phyloP scores from a whole-genome alignment of 2,113 vertebrate species.

The Syngnathus scovelli region DNA sequence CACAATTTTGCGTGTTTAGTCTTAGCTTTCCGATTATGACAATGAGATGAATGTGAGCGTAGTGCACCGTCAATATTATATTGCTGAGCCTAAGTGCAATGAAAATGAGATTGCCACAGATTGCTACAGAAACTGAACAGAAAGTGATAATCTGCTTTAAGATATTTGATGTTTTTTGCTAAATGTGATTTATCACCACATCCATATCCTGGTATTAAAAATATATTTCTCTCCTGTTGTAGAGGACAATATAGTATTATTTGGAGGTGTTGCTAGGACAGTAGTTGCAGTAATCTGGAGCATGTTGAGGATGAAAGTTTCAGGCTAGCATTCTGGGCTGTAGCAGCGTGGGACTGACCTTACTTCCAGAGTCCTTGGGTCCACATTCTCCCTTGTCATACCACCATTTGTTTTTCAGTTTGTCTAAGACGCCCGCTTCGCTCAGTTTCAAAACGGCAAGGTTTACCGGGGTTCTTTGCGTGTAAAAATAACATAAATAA shows the following conservation, averaged over 20 bases:
- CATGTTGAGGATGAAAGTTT: slow-evolving; percentile 58
- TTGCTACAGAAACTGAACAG: slow-evolving; percentile 53
- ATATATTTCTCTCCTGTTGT: background rate
- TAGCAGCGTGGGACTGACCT: slow-evolving; percentile 90
- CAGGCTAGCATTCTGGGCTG: slow-evolving; percentile 60
- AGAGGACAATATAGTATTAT: slow-evolving; percentile 14
- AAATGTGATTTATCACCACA: slow-evolving; percentile 23
- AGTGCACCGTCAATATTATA: background rate
- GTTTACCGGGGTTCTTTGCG: slow-evolving; percentile 99
- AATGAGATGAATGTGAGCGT: slow-evolving; percentile 28
- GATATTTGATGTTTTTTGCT: slow-evolving; percentile 14
- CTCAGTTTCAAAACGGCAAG: slow-evolving; percentile 99
- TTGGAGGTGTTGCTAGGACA: slow-evolving; percentile 32
- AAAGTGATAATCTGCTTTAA: slow-evolving; percentile 2
- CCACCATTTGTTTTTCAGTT: slow-evolving; percentile 99
- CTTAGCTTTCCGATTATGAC: slow-evolving; percentile 9
- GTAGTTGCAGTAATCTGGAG: slow-evolving; percentile 62
- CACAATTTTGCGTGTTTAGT: background rate
- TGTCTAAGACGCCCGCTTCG: slow-evolving; percentile 99
- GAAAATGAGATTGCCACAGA: slow-evolving; percentile 49
- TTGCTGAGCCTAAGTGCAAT: slow-evolving; percentile 24
- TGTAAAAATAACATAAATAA: slow-evolving; percentile 99
- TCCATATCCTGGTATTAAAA: background rate
- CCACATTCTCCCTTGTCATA: slow-evolving; percentile 99
- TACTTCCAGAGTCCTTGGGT: slow-evolving; percentile 99